phyloP scores from a whole-genome alignment of 2,113 vertebrate species.

The Spea multiplicata region DNA sequence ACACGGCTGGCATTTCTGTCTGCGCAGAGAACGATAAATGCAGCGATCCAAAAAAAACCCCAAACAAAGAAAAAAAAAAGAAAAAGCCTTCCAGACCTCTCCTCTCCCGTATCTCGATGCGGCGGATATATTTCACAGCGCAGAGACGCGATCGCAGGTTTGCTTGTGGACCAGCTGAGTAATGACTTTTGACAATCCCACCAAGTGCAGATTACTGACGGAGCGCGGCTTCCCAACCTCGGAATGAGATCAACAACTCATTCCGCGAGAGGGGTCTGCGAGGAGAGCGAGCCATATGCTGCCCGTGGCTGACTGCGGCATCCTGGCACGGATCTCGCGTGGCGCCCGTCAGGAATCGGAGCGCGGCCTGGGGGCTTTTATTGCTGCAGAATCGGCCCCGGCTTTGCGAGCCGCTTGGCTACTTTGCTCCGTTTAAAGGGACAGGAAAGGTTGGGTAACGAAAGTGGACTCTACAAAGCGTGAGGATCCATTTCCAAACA shows the following conservation, averaged over 20 bases:
- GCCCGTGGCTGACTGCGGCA: neutral
- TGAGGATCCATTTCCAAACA: too few relatives aligned
- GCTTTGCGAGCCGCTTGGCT: too few relatives aligned
- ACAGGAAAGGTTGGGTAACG: too few relatives aligned
- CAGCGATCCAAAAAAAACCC: too few relatives aligned
- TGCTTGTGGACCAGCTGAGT: neutral
- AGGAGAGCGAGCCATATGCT: slow-evolving; percentile 2
- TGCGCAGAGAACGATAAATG: too few relatives aligned
- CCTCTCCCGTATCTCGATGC: neutral
- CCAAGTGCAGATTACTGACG: neutral
- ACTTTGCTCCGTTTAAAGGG: too few relatives aligned
- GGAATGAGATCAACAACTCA: slow-evolving; percentile 4
- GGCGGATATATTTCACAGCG: neutral
- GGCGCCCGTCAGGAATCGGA: neutral
- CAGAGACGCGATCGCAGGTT: neutral
- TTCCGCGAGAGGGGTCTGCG: neutral
- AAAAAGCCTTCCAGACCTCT: too few relatives aligned
- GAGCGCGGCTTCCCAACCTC: neutral
- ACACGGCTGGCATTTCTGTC: too few relatives aligned
- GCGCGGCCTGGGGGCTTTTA: neutral
- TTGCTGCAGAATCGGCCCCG: neutral
- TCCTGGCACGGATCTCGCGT: neutral
- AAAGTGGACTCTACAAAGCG: too few relatives aligned
- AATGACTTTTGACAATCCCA: slow-evolving; percentile 21
- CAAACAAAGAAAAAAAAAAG: too few relatives aligned